Conservation (phyloP, 2,797 vertebrate species). For the Circus cinereus region DNA sequence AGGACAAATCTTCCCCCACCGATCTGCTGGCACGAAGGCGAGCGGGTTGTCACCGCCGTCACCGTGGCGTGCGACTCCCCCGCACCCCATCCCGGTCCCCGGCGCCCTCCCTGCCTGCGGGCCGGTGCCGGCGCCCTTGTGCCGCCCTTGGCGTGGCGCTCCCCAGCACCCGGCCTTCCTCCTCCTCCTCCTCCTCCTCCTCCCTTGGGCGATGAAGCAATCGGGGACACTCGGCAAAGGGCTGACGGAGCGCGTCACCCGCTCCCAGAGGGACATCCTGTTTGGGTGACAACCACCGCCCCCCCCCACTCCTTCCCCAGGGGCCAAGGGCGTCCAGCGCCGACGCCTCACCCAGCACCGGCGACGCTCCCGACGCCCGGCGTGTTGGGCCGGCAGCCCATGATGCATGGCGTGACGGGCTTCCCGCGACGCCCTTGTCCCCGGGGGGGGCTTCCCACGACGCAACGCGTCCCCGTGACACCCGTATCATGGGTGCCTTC, state of each 20-base stretch:
- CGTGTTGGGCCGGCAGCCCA: not conserved
- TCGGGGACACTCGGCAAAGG: constrained; percentile 45
- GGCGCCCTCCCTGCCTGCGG: constrained; percentile 23
- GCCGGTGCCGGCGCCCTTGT: constrained; percentile 45
- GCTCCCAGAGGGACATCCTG: constrained; percentile 42
- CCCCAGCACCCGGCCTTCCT: constrained; percentile 14
- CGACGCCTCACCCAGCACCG: not conserved
- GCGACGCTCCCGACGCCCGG: constrained; percentile 14
- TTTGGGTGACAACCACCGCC: constrained; percentile 45
- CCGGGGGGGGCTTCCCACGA: not conserved
- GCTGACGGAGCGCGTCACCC: constrained; percentile 50
- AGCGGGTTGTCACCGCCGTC: not conserved
- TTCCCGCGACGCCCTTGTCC: not conserved
- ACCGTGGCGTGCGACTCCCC: not conserved
- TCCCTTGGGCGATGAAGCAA: constrained; percentile 60
- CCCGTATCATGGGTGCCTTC: fast-evolving
- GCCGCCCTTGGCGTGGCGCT: constrained; percentile 41
- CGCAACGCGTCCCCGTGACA: fast-evolving
- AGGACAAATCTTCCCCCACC: fast-evolving
- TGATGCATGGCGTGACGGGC: not conserved
- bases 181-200: constrained; percentile 57
- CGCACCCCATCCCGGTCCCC: not conserved
- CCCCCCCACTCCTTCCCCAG: not conserved
- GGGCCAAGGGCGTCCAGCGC: not conserved
- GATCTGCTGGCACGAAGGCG: not conserved